A percentile compares a stretch with the other conserved stretches of the same genome.
Evolutionary conservation across 1,140 invertebrate species (phyloP).

Genomic region (Cherax destructor): DNA sequence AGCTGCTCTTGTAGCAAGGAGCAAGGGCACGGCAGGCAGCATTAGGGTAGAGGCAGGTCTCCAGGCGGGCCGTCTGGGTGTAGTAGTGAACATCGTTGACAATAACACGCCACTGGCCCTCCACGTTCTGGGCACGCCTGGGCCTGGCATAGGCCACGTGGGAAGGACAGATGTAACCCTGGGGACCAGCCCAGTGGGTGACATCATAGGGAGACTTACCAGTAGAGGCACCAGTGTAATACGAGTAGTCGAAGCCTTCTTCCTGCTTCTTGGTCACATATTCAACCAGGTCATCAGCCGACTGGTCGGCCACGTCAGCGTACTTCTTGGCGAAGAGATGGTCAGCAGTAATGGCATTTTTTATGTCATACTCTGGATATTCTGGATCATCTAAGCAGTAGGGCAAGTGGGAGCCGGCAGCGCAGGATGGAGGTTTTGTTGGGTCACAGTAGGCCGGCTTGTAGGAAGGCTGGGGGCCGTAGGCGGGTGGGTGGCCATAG

Average conservation of each 20-base stretch:
- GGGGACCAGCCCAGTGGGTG: slow-evolving; percentile 58
- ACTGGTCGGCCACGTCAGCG: slow-evolving; percentile 61
- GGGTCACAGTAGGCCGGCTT: slow-evolving; percentile 55
- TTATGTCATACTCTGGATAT: slow-evolving; percentile 72
- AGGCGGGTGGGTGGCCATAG: slow-evolving; percentile 17
- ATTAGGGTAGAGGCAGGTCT: slow-evolving; percentile 60
- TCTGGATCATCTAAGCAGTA: slow-evolving; percentile 72
- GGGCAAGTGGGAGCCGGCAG: slow-evolving; percentile 47
- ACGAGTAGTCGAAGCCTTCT: slow-evolving; percentile 59
- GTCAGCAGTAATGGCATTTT: slow-evolving; percentile 52
- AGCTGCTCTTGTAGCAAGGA: slow-evolving; percentile 73
- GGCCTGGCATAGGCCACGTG: slow-evolving; percentile 51
- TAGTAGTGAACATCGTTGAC: slow-evolving; percentile 71
- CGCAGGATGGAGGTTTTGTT: slow-evolving; percentile 38
- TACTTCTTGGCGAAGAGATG: slow-evolving; percentile 64
- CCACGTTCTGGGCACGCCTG: slow-evolving; percentile 63
- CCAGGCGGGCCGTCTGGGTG: slow-evolving; percentile 55
- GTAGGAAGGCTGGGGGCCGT: slow-evolving; percentile 42
- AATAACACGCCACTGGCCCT: slow-evolving; percentile 73
- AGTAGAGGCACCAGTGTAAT: slow-evolving; percentile 61
- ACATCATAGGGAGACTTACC: slow-evolving; percentile 53
- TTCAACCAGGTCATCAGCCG: slow-evolving; percentile 58
- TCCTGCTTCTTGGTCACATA: slow-evolving; percentile 57
- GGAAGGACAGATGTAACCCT: slow-evolving; percentile 62
- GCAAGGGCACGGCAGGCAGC: slow-evolving; percentile 70